A percentile compares a stretch with the other conserved stretches of the same genome.
phyloP scores from a whole-genome alignment of 2,797 vertebrate species.

The Perodicticus potto region DNA sequence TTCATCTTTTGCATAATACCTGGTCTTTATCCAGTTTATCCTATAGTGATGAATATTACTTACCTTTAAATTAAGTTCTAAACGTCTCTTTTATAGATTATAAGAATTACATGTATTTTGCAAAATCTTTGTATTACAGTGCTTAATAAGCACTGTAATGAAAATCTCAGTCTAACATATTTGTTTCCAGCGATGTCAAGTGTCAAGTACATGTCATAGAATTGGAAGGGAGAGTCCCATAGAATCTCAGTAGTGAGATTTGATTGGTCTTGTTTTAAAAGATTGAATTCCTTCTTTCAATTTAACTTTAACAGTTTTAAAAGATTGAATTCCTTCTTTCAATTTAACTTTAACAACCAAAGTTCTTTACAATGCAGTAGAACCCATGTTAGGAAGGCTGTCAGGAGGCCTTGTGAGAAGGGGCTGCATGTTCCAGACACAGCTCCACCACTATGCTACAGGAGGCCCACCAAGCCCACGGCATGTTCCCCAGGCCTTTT shows the following conservation, averaged over 20 bases:
- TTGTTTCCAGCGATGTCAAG: background rate
- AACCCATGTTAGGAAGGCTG: background rate
- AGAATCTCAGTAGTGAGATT: background rate
- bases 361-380: background rate
- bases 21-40: background rate
- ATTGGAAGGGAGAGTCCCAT: background rate
- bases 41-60: background rate
- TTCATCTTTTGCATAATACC: background rate
- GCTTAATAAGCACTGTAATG: background rate
- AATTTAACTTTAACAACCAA: background rate
- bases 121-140: constrained; percentile 39
- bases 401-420: background rate
- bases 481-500: background rate
- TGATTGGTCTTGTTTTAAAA: background rate
- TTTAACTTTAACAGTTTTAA: constrained; percentile 39
- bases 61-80: constrained; percentile 60
- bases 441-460: background rate
- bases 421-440: too few relatives aligned
- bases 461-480: background rate
- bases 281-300: background rate
- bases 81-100: constrained; percentile 29
- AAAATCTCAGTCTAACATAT: constrained; percentile 16
- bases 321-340: constrained; percentile 25
- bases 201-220: background rate
- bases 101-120: background rate